phyloP scores from a whole-genome alignment of 2,888 invertebrate species.

The Cancer borealis region DNA sequence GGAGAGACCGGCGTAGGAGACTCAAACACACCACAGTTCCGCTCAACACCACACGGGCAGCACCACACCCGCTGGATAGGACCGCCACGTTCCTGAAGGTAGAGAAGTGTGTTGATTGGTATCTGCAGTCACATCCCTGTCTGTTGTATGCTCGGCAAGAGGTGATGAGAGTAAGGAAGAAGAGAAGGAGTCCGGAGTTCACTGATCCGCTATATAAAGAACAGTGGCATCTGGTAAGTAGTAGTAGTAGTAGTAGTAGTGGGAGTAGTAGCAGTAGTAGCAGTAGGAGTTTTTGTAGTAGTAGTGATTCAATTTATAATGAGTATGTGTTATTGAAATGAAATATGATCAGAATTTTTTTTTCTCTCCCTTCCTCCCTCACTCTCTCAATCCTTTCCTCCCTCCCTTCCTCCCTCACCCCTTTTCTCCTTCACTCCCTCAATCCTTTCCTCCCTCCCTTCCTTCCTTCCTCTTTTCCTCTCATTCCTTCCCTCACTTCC shows the following conservation, averaged over 20 bases:
- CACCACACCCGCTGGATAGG: background rate
- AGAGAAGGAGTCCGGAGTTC: conserved; percentile 67
- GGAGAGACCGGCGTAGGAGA: conserved; percentile 29
- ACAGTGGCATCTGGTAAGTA: conserved; percentile 76
- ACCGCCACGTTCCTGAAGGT: conserved; percentile 46
- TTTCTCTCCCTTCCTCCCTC: background rate
- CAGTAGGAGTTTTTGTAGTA: background rate
- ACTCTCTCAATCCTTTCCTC: background rate
- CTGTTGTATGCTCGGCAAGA: conserved; percentile 66
- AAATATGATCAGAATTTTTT: background rate
- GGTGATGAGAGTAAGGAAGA: conserved; percentile 62
- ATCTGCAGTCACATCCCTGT: conserved; percentile 65
- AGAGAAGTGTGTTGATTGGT: conserved; percentile 55
- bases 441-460: background rate
- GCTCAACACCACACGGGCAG: background rate
- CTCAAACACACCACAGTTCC: background rate
- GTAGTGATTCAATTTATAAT: background rate
- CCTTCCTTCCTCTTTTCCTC: background rate
- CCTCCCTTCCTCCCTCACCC: background rate
- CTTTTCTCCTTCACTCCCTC: background rate
- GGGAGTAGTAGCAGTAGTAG: too few species aligned
- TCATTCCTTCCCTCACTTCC: background rate
- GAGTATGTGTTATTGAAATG: background rate
- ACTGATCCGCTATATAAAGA: conserved; percentile 72
- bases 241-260: background rate